Percentiles rank a stretch among this genome's conserved stretches.
phyloP scores from a whole-genome alignment of 2,888 invertebrate species.

The Meganola albula region DNA sequence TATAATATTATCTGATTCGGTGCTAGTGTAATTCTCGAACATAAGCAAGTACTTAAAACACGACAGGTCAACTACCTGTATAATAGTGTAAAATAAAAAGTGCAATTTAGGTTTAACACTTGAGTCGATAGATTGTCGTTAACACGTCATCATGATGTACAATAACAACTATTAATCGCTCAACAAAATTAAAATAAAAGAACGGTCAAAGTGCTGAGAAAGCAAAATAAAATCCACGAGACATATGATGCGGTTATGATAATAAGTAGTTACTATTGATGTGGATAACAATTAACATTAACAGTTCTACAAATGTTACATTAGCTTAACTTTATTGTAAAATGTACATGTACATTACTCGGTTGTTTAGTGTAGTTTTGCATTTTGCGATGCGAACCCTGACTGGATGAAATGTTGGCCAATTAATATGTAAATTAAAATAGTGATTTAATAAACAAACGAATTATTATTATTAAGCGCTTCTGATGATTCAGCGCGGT shows the following conservation, averaged over 20 bases:
- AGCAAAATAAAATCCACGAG: constrained; percentile 21
- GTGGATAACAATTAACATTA: no score
- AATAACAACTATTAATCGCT: constrained; percentile 33
- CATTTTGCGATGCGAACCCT: constrained; percentile 23
- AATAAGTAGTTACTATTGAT: no score
- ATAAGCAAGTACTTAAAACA: no score
- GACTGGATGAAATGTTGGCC: constrained; percentile 24
- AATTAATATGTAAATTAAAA: no score
- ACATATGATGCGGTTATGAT: neutral
- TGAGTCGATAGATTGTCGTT: constrained; percentile 35
- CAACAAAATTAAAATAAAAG: constrained; percentile 28
- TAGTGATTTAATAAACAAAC: no score
- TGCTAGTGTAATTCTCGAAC: constrained; percentile 56
- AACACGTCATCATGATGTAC: constrained; percentile 17
- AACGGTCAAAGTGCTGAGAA: constrained; percentile 30
- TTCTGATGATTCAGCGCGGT: no score
- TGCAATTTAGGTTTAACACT: constrained; percentile 44
- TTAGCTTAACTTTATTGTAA: no score
- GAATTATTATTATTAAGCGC: no score
- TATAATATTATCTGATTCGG: constrained; percentile 69
- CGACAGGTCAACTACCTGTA: constrained; percentile 40
- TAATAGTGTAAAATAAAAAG: constrained; percentile 51
- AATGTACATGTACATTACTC: no score
- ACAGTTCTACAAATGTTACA: no score
- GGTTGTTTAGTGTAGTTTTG: no score